Conservation (phyloP, 2,113 vertebrate genomes). For the Rhinopomastus cyanomelas region DNA sequence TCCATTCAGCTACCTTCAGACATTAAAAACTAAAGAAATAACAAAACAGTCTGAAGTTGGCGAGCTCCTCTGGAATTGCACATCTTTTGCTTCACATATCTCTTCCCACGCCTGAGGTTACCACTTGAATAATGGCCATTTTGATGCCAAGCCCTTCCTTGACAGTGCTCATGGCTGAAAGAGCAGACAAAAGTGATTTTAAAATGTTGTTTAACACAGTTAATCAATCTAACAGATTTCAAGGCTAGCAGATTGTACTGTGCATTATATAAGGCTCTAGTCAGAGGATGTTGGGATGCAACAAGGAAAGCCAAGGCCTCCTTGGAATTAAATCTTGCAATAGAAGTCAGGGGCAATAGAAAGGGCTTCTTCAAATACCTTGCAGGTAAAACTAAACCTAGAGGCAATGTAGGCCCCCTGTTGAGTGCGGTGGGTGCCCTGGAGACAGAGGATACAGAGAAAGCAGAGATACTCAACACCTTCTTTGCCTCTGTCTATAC, state of each 20-base stretch:
- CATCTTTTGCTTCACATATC: slow-evolving; percentile 71
- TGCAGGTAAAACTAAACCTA: too few relatives aligned
- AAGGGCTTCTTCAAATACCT: too few relatives aligned
- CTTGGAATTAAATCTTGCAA: too few relatives aligned
- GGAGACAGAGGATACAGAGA: too few relatives aligned
- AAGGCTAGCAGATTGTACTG: not conserved
- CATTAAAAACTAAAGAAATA: slow-evolving; percentile 64
- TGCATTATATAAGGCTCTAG: not conserved
- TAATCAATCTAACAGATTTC: not conserved
- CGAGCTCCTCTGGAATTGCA: slow-evolving; percentile 19
- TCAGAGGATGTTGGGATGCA: too few relatives aligned
- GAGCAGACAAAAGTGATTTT: slow-evolving; percentile 6
- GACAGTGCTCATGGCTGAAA: slow-evolving; percentile 76
- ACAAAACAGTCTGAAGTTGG: slow-evolving; percentile 37
- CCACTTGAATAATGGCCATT: slow-evolving; percentile 85
- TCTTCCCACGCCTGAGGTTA: slow-evolving; percentile 87
- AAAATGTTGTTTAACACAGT: slow-evolving; percentile 35
- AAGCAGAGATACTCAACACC: too few relatives aligned
- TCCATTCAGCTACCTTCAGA: slow-evolving; percentile 34
- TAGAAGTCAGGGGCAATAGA: too few relatives aligned
- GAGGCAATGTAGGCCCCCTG: too few relatives aligned
- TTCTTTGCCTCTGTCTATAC: too few relatives aligned
- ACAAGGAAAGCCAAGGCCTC: too few relatives aligned
- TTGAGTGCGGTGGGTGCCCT: too few relatives aligned
- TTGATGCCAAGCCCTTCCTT: slow-evolving; percentile 87